phyloP scores from a whole-genome alignment of 2,888 invertebrate species.

The Melinaea marsaeus region DNA sequence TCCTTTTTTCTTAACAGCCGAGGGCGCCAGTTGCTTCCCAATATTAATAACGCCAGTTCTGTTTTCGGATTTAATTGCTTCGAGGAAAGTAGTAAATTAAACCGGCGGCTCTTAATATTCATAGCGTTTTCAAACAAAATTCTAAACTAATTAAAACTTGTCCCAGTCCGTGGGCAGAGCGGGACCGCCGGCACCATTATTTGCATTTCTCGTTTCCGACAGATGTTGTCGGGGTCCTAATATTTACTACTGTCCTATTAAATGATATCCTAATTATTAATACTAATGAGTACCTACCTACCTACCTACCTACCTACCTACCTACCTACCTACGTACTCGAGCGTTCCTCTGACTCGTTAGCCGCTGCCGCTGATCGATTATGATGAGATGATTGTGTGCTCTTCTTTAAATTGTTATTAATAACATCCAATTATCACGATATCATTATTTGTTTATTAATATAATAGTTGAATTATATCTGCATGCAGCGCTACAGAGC shows the following conservation, averaged over 20 bases:
- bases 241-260: not conserved
- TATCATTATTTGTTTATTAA: too few relatives aligned
- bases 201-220: conserved; percentile 30
- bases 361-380: too few relatives aligned
- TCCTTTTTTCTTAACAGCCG: conserved; percentile 58
- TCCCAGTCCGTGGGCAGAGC: conserved; percentile 52
- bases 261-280: conserved; percentile 6
- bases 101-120: conserved; percentile 73
- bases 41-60: conserved; percentile 69
- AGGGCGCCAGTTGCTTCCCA: conserved; percentile 71
- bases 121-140: conserved; percentile 73
- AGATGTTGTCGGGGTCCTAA: conserved; percentile 11
- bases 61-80: conserved; percentile 69
- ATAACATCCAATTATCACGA: too few relatives aligned
- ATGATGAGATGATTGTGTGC: too few relatives aligned
- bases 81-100: conserved; percentile 67
- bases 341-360: too few relatives aligned
- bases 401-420: too few relatives aligned
- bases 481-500: too few relatives aligned
- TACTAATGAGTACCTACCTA: too few relatives aligned
- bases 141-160: conserved; percentile 73
- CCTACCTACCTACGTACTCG: too few relatives aligned
- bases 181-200: conserved; percentile 32
- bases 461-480: too few relatives aligned
- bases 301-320: too few relatives aligned